Percentiles rank a stretch among this genome's conserved stretches.
These are phyloP conservation scores for Nothocercus julius DNA, from an alignment of 2,113 vertebrate species.

Conservation along the genomic window DNA sequence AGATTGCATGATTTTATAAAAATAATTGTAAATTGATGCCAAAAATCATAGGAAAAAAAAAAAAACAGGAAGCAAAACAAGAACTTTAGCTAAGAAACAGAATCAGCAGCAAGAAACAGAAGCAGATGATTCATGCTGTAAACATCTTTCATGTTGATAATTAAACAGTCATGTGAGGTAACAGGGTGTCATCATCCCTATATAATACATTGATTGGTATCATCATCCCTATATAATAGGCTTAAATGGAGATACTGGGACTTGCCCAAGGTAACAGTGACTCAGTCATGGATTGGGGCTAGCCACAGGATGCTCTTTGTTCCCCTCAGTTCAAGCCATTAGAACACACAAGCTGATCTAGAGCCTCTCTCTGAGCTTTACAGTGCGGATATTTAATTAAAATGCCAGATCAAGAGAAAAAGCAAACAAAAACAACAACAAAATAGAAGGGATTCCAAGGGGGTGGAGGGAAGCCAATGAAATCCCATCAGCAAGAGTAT, in stretches of 20 bases:
- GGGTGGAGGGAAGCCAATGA: not conserved
- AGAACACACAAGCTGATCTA: not conserved
- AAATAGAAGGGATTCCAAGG: not conserved
- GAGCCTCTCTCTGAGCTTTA: not conserved
- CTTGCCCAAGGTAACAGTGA: not conserved
- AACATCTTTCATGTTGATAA: not conserved
- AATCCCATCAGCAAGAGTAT: not conserved
- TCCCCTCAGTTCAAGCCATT: not conserved
- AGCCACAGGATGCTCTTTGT: not conserved
- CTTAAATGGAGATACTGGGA: not conserved
- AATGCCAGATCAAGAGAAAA: not conserved
- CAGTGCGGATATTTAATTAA: not conserved
- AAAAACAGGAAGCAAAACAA: constrained; percentile 1
- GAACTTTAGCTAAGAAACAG: not conserved
- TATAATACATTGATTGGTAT: not conserved
- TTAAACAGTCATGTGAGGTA: not conserved
- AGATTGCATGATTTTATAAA: not conserved
- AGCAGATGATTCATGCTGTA: not conserved
- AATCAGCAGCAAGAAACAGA: not conserved
- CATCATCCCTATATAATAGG: not conserved
- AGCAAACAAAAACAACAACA: not conserved
- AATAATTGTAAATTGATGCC: not conserved
- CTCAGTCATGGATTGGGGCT: too few relatives aligned
- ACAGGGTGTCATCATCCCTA: not conserved
- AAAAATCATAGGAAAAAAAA: not conserved